These are phyloP conservation scores for Nycticryphes semicollaris DNA, from an alignment of 2,113 vertebrate genomes.

Conservation along the genomic window DNA sequence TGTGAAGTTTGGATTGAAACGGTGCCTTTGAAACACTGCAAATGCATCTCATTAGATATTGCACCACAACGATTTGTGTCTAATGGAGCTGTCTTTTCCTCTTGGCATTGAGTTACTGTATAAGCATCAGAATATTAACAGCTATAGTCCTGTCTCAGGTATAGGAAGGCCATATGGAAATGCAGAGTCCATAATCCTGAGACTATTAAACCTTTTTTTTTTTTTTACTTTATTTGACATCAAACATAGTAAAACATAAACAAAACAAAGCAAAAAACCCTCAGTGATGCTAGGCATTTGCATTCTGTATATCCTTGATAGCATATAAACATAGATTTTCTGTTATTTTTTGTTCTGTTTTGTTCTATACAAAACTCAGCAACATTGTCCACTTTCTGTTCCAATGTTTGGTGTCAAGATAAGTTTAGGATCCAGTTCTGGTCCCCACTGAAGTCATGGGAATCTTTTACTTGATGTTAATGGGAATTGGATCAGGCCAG, in stretches of 20 bases:
- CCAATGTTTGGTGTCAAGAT: constrained; percentile 15
- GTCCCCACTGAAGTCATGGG: constrained; percentile 52
- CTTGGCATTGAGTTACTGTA: background rate
- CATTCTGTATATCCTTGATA: background rate
- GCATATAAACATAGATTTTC: background rate
- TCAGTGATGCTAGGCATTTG: background rate
- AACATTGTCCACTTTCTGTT: background rate
- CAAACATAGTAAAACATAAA: background rate
- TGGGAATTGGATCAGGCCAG: constrained; percentile 51
- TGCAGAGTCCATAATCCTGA: background rate
- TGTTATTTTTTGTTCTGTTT: background rate
- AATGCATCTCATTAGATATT: background rate
- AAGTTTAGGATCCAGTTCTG: constrained; percentile 25
- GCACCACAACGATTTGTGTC: constrained; percentile 11
- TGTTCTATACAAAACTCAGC: background rate
- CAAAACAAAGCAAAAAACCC: background rate
- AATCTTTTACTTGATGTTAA: constrained; percentile 48
- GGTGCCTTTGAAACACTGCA: background rate
- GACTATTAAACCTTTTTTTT: background rate
- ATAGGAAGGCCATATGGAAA: background rate
- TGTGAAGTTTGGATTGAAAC: background rate
- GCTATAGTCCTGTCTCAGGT: background rate
- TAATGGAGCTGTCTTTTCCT: constrained; percentile 28
- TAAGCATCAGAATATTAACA: background rate
- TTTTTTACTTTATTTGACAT: background rate